Base-by-base conservation (phyloP, 2,888 invertebrate genomes). In the Drosophila colorata region DNA sequence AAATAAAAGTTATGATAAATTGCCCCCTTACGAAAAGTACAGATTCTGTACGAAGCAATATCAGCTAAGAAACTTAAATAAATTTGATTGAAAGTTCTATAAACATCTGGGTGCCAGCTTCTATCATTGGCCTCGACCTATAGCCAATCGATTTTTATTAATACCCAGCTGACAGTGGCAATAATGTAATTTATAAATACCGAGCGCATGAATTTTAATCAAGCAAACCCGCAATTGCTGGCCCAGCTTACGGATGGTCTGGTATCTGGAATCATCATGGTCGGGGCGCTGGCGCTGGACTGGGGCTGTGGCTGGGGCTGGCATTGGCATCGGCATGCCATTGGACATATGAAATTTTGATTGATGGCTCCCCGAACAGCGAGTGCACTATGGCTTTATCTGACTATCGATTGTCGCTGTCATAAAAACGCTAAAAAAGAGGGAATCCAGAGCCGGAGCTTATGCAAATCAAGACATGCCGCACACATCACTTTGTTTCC, bases 401-500 rank as follows among this genome's bases (percentile, higher is more conserved):
- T 68, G 77, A 65, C 79, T 85, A 87, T 84, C 88, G 84, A 87
- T 84, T 84, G 88, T 82, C 86, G 65, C 77, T 79, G 82, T 79
- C 88, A 85, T 81, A 85, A 87, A 87, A 85, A 58, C 68, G 59
- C 47, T 56, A 71, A 60, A 85, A 78, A 70, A 46, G 49, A 40
- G 48, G 7, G 28, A 61, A 57, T 69, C 48, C 55, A 65, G 52
- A 67, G 66, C 44, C 64, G 65, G 52, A 68, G 83, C 86, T 85
- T 87, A 85, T 85, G 88, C 86, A 85, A 85, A 85, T 87, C 86
- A 85, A 85, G 88, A 87, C 83, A 85, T 76, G 70, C 84, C 71
- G 69, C 84, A 74, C 78, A 74, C 72, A 79, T 72, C 70, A 68
- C 81, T 71, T 74, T 80, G 69, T 68, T 69, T 64, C 48, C 46